phyloP scores from a whole-genome alignment of 2,888 invertebrate genomes.

The Latrodectus hesperus region DNA sequence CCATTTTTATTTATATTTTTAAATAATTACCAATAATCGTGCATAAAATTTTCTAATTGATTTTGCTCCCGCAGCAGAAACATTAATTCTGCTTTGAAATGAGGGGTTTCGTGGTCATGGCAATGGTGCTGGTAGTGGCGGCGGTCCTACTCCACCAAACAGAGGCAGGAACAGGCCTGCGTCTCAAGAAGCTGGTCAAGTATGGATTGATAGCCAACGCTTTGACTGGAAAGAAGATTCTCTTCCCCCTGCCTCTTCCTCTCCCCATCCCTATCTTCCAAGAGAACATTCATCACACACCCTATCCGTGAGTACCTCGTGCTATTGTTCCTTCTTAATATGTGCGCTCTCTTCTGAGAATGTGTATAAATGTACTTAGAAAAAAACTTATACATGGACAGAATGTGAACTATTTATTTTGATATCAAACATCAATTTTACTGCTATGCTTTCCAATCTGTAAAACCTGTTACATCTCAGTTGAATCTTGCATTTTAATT shows the following conservation, averaged over 20 bases:
- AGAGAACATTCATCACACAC: conserved; percentile 55
- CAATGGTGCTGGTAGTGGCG: conserved; percentile 21
- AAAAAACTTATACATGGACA: too few relatives aligned
- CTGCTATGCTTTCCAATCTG: too few relatives aligned
- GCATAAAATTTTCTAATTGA: neutral
- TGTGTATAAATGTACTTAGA: too few relatives aligned
- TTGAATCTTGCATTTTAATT: too few relatives aligned
- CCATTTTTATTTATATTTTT: neutral
- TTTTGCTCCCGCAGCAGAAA: neutral
- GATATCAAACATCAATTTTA: too few relatives aligned
- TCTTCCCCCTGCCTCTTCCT: conserved; percentile 55
- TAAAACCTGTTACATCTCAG: too few relatives aligned
- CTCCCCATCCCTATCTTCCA: conserved; percentile 58
- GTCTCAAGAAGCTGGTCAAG: conserved; percentile 52
- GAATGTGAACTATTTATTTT: too few relatives aligned
- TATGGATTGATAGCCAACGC: conserved; percentile 62
- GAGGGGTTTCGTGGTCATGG: conserved; percentile 26
- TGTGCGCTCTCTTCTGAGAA: too few relatives aligned
- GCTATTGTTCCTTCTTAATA: too few relatives aligned
- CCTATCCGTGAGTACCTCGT: conserved; percentile 49
- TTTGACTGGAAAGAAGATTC: conserved; percentile 62
- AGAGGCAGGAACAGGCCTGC: conserved; percentile 25
- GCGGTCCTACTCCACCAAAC: conserved; percentile 17
- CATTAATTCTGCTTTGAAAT: conserved; percentile 5
- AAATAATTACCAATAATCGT: neutral